A percentile compares a stretch with the other conserved stretches of the same genome.
These are phyloP conservation scores for Sturnus vulgaris DNA, from an alignment of 2,113 vertebrate species.

Conservation along the genomic window DNA sequence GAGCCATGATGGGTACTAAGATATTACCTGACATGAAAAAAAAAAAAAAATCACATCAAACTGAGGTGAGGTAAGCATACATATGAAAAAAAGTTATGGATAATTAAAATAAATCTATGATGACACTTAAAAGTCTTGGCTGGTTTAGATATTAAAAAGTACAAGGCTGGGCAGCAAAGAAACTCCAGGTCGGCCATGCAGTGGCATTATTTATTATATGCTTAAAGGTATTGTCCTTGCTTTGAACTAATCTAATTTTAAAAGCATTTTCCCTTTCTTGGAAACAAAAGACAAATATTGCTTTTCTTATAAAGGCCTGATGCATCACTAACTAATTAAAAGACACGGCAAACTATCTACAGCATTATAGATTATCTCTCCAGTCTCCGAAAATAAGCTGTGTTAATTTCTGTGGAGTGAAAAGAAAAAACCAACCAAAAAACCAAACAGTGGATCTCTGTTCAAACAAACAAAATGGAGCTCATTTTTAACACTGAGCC, in stretches of 20 bases:
- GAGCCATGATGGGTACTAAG: not conserved
- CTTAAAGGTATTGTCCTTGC: not conserved
- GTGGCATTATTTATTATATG: not conserved
- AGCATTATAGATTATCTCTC: not conserved
- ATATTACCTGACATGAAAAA: not conserved
- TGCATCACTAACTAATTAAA: not conserved
- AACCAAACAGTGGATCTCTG: not conserved
- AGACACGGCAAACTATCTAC: not conserved
- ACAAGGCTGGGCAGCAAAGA: not conserved
- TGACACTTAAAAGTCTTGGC: not conserved
- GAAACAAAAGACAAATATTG: not conserved
- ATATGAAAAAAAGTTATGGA: not conserved
- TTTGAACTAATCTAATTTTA: not conserved
- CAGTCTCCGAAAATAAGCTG: not conserved
- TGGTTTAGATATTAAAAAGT: not conserved
- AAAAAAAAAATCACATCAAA: not conserved
- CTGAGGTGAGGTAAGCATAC: not conserved
- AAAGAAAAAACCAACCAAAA: not conserved
- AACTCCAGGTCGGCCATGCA: not conserved
- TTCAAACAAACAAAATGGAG: not conserved
- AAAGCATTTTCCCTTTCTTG: not conserved
- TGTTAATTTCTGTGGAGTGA: not conserved
- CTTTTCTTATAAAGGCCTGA: not conserved
- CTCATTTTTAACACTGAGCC: not conserved
- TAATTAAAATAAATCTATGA: not conserved